Percentiles rank a stretch among this genome's conserved stretches.
These are phyloP conservation scores for Pissodes strobi DNA, from an alignment of 1,140 invertebrate genomes.

Conservation along the genomic window DNA sequence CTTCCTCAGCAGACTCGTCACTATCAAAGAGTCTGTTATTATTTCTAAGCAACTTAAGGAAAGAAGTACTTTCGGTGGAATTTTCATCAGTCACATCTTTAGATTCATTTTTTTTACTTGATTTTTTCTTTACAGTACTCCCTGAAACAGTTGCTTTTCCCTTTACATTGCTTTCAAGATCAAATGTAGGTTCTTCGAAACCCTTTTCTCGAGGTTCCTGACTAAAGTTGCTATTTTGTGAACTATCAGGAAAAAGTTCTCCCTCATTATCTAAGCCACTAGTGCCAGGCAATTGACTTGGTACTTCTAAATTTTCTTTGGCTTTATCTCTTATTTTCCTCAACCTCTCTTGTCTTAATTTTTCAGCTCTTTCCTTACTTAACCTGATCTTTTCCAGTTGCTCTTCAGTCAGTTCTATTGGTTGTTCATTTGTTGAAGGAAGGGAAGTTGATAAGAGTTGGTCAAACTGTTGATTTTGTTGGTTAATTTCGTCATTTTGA, in stretches of 20 bases:
- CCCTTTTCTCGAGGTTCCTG: not conserved
- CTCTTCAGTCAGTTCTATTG: constrained; percentile 45
- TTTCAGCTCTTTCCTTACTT: constrained; percentile 48
- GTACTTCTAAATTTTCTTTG: constrained; percentile 24
- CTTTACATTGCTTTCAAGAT: constrained; percentile 9
- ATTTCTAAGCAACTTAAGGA: no score
- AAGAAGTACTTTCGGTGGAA: not conserved
- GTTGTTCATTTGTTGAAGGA: not conserved
- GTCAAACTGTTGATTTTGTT: constrained; percentile 38
- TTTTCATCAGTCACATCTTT: no score
- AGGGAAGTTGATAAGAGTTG: constrained; percentile 21
- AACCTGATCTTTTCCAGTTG: constrained; percentile 47
- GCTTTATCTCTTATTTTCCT: constrained; percentile 35
- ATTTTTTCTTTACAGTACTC: constrained; percentile 4
- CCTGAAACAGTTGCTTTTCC: not conserved
- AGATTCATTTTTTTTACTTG: not conserved
- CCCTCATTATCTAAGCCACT: not conserved
- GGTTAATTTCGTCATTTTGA: constrained; percentile 25
- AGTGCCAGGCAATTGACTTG: not conserved
- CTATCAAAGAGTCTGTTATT: no score
- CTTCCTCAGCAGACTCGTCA: no score
- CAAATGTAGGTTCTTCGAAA: not conserved
- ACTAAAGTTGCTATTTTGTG: not conserved
- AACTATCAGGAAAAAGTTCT: not conserved
- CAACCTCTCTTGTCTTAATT: constrained; percentile 44